Evolutionary conservation across 2,888 invertebrate species (phyloP).

Genomic region (Xanthia togata): DNA sequence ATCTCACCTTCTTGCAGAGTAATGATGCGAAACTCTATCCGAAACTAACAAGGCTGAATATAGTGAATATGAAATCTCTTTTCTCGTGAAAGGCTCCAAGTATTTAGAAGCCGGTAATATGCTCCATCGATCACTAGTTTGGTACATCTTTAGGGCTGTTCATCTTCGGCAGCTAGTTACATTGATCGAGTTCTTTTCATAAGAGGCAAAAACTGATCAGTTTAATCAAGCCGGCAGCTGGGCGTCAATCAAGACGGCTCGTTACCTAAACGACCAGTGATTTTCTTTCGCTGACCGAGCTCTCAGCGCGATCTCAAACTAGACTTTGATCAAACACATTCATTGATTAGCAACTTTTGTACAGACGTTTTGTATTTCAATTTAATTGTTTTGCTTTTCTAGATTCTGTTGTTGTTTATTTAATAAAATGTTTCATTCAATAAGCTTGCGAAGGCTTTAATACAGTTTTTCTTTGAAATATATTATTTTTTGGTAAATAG

Average conservation of each 20-base stretch:
- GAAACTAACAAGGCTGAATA: slow-evolving; percentile 44
- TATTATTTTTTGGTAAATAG: slow-evolving; percentile 45
- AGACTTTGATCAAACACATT: slow-evolving; percentile 66
- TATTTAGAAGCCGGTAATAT: slow-evolving; percentile 55
- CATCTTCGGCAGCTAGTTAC: slow-evolving; percentile 76
- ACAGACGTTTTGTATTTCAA: slow-evolving; percentile 19
- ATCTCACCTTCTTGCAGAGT: slow-evolving; percentile 28
- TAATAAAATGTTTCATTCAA: slow-evolving; percentile 15
- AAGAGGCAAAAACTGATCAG: slow-evolving; percentile 87
- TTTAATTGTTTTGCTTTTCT: slow-evolving; percentile 18
- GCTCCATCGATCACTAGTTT: slow-evolving; percentile 57
- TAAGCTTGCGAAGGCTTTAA: slow-evolving; percentile 12
- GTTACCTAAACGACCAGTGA: slow-evolving; percentile 87
- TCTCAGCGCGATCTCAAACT: slow-evolving; percentile 78
- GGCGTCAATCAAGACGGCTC: slow-evolving; percentile 86
- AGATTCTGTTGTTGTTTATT: slow-evolving; percentile 12
- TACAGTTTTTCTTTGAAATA: slow-evolving; percentile 19
- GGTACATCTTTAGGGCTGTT: slow-evolving; percentile 62
- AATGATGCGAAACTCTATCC: slow-evolving; percentile 34
- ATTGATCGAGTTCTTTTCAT: slow-evolving; percentile 84
- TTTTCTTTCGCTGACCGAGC: slow-evolving; percentile 87
- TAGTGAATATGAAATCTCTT: slow-evolving; percentile 58
- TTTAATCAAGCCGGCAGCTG: slow-evolving; percentile 84
- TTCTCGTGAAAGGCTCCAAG: slow-evolving; percentile 56
- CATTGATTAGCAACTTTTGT: slow-evolving; percentile 51